Percentiles rank a stretch among this genome's conserved stretches.
phyloP scores from a whole-genome alignment of 2,888 invertebrate species.

The Isotomurus palustris region DNA sequence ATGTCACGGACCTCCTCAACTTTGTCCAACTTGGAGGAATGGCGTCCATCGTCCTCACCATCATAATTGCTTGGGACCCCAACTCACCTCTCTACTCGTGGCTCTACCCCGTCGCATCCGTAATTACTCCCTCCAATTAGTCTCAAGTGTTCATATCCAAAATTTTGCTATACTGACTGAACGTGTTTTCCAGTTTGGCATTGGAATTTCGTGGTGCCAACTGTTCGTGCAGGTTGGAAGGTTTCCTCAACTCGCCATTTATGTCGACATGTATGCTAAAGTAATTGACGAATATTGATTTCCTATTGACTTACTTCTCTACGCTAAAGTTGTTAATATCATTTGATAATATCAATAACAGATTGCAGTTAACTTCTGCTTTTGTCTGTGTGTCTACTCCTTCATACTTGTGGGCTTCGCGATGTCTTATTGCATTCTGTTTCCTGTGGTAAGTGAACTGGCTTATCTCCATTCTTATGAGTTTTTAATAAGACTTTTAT shows the following conservation, averaged over 20 bases:
- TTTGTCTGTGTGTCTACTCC: constrained; percentile 31
- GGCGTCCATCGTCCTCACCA: constrained; percentile 20
- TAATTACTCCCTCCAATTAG: constrained; percentile 4
- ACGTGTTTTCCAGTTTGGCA: constrained; percentile 27
- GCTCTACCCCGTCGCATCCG: constrained; percentile 33
- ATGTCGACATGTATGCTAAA: constrained; percentile 37
- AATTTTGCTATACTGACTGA: background rate
- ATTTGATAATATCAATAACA: constrained; percentile 8
- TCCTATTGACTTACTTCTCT: background rate
- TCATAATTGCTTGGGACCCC: constrained; percentile 27
- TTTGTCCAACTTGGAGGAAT: constrained; percentile 31
- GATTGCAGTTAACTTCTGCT: constrained; percentile 33
- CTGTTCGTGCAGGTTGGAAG: constrained; percentile 34
- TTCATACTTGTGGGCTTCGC: constrained; percentile 33
- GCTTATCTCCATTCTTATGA: no score
- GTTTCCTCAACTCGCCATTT: constrained; percentile 30
- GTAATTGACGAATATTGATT: constrained; percentile 9
- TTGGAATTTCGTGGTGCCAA: constrained; percentile 33
- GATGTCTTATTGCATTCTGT: constrained; percentile 35
- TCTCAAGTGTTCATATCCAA: no score
- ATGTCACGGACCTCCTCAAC: constrained; percentile 30
- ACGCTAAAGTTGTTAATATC: background rate
- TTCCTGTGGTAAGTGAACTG: constrained; percentile 25
- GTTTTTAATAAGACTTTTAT: no score
- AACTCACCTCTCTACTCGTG: constrained; percentile 19